Conservation (phyloP, 1,140 invertebrate species). For the Asbolus verrucosus region DNA sequence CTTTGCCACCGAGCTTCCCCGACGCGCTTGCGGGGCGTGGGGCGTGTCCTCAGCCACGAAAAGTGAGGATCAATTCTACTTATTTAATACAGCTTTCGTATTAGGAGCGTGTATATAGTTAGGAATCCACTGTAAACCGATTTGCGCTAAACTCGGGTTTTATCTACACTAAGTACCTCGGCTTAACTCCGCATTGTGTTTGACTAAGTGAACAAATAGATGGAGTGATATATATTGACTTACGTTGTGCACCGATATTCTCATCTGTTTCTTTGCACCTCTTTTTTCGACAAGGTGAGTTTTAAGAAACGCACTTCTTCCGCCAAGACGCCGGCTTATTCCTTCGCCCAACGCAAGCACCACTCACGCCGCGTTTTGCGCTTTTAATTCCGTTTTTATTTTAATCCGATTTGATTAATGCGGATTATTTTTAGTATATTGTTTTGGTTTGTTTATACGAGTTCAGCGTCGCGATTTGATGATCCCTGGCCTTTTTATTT, state of each 20-base stretch:
- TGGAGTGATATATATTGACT: conserved; percentile 66
- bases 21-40: conserved; percentile 56
- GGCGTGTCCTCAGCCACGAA: conserved; percentile 62
- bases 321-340: conserved; percentile 4
- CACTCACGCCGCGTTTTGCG: conserved; percentile 23
- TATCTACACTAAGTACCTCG: conserved; percentile 66
- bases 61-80: conserved; percentile 67
- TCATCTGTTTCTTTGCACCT: conserved; percentile 45
- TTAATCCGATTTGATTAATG: conserved; percentile 53
- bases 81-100: conserved; percentile 67
- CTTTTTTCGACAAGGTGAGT: conserved; percentile 52
- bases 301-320: conserved; percentile 43
- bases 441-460: conserved; percentile 41
- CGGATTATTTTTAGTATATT: conserved; percentile 48
- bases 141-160: conserved; percentile 66
- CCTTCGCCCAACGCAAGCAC: background rate
- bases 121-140: conserved; percentile 67
- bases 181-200: conserved; percentile 65
- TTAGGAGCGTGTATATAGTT: conserved; percentile 67
- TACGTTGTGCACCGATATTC: conserved; percentile 53
- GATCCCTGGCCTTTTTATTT: conserved; percentile 30
- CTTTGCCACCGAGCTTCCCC: conserved; percentile 47
- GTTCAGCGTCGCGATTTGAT: conserved; percentile 27
- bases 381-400: conserved; percentile 45
- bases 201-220: conserved; percentile 67